Conservation (phyloP, 2,797 vertebrate species). For the Megaceryle alcyon region DNA sequence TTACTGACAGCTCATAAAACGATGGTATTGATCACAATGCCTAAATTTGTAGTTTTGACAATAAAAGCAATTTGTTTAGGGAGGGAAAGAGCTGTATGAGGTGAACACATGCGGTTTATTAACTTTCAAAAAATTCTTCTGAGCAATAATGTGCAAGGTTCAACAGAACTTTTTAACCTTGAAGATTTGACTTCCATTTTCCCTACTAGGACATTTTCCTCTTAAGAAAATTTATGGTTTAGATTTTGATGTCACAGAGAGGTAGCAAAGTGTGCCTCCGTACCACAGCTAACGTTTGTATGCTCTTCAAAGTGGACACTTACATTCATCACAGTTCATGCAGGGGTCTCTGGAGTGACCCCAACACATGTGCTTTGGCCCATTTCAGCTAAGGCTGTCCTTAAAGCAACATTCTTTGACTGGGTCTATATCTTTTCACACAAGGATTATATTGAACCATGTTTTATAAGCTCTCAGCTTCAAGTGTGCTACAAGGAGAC, state of each 20-base stretch:
- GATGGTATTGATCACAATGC: constrained; percentile 55
- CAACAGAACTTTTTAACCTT: constrained; percentile 30
- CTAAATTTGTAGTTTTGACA: constrained; percentile 71
- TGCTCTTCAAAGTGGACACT: neutral
- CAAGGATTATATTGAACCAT: rapidly evolving
- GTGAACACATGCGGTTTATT: constrained; percentile 23
- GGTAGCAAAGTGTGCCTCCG: neutral
- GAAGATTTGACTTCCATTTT: neutral
- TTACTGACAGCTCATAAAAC: constrained; percentile 52
- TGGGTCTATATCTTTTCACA: rapidly evolving
- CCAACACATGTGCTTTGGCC: neutral
- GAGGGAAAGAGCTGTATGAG: neutral
- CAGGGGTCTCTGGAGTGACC: neutral
- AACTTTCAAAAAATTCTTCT: constrained; percentile 34
- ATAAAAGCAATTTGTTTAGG: constrained; percentile 72
- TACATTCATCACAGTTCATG: rapidly evolving
- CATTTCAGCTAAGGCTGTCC: neutral
- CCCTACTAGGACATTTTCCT: neutral
- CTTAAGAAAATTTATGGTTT: neutral
- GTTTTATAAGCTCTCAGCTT: neutral
- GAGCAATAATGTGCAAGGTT: neutral
- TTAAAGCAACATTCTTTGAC: neutral
- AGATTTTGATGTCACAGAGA: neutral
- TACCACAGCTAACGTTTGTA: too few species aligned
- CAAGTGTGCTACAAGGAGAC: neutral